Percentiles rank a stretch among this genome's conserved stretches.
Evolutionary conservation across 2,888 invertebrate species (phyloP).

Genomic region (Atherix ibis): DNA sequence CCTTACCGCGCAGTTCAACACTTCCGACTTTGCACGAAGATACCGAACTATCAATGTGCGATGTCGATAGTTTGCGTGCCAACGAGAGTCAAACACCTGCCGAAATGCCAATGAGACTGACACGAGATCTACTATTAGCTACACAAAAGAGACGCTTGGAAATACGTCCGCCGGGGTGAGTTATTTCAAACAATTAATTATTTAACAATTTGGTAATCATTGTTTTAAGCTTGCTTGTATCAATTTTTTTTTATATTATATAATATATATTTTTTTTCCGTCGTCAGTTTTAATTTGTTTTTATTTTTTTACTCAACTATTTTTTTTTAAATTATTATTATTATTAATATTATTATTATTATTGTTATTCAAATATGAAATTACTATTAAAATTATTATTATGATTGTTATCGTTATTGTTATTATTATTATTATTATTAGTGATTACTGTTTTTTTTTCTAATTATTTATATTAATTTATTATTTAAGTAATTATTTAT

Average conservation of each 20-base stretch:
- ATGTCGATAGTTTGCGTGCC: slow-evolving; percentile 26
- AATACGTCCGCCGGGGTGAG: slow-evolving; percentile 44
- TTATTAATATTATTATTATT: slow-evolving; percentile 19
- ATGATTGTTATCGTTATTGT: no score
- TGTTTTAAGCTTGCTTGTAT: slow-evolving; percentile 6
- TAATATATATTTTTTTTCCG: slow-evolving; percentile 10
- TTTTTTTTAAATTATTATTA: slow-evolving; percentile 7
- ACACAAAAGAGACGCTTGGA: slow-evolving; percentile 61
- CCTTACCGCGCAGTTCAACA: slow-evolving; percentile 37
- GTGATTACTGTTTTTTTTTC: no score
- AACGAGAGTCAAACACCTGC: slow-evolving; percentile 20
- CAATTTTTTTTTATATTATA: no score
- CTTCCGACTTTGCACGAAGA: slow-evolving; percentile 81
- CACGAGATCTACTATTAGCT: slow-evolving; percentile 62
- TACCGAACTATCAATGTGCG: slow-evolving; percentile 44
- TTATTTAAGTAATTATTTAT: no score
- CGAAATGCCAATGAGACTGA: slow-evolving; percentile 44
- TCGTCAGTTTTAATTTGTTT: slow-evolving; percentile 16
- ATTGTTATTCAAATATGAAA: no score
- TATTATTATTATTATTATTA: no score
- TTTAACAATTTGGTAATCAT: background rate
- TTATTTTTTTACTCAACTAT: slow-evolving; percentile 17
- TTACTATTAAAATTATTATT: no score
- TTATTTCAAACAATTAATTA: slow-evolving; percentile 10
- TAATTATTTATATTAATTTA: no score